Evolutionary conservation across 2,888 invertebrate species (phyloP), one percentile per base, ranked within the genome.

Genomic region (Chaetogeoica ovagalla): DNA sequence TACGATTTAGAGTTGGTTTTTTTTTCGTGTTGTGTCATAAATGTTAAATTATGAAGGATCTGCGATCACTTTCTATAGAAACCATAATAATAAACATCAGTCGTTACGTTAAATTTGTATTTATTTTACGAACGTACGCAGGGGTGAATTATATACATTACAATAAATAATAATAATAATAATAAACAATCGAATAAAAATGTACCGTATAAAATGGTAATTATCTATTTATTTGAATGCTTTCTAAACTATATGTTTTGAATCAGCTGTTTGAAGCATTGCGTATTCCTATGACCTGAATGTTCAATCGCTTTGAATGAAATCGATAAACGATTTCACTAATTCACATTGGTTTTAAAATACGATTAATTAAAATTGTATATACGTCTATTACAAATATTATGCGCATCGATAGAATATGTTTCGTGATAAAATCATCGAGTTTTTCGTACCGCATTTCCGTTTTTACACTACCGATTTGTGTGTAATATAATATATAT

Each of bases 21-120:
- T 30, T 52, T 68, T n/a, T 59, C 11, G 52, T 68, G 23, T 52
- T 68, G 19, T 43, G 21, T 60, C 43, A 43, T 43, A 43, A 48
- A 23, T 60, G 70, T 59, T 57, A 21, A 59, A 39, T 71, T 57
- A 71, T 59, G 37, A 21, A 71, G 21, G 23, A 43, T 60, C 43
- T 37, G 30, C 30, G 57, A 72, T 71, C 43, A 72, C 60, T 43
- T 60, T 60, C 23, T 23, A 30, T 30, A 72, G 23, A 23, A 72
- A 13, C 37, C 30, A 30, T 30, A n/a, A n/a, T n/a, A n/a, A 30
- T 65, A 48, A 0, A 17, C 23, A 68, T 68, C 52, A 30, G 19
- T 4, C 17, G 21, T 60, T 11, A 43, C 23, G 23, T 43, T 72
- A 60, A 8, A 19, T 66, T 65, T 37, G 43, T 23, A 48, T 66